A percentile compares a stretch with the other conserved stretches of the same genome.
Conservation (phyloP, 1,140 invertebrate genomes). For the Caenorhabditis latens region DNA sequence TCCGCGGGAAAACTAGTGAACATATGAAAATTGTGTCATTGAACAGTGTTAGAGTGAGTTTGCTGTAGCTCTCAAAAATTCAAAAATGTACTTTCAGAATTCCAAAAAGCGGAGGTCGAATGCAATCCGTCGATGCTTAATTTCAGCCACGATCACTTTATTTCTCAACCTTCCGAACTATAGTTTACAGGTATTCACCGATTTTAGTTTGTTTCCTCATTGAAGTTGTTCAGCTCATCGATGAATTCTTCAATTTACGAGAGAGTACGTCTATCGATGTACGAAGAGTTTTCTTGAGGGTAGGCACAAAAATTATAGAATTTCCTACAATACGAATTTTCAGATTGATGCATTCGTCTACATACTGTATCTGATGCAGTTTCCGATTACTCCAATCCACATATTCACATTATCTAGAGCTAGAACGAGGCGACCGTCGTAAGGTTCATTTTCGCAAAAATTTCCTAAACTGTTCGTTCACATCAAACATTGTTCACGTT, state of each 20-base stretch:
- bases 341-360: slow-evolving; percentile 40
- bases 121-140: slow-evolving; percentile 8
- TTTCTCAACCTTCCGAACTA: slow-evolving; percentile 37
- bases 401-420: background rate
- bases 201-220: background rate
- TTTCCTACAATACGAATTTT: background rate
- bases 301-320: background rate
- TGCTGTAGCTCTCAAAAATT: no score
- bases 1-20: slow-evolving; percentile 26
- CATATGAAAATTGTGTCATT: background rate
- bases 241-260: slow-evolving; percentile 40
- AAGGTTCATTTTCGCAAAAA: background rate
- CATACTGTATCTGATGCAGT: slow-evolving; percentile 25
- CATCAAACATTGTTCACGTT: no score
- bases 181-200: slow-evolving; percentile 16
- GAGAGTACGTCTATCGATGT: background rate
- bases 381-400: slow-evolving; percentile 16
- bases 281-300: slow-evolving; percentile 4
- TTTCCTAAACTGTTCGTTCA: no score
- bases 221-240: background rate
- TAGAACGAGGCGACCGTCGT: background rate
- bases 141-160: background rate
- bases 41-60: background rate
- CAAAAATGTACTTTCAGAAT: background rate
- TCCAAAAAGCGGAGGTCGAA: slow-evolving; percentile 5